Evolutionary conservation across 2,888 invertebrate genomes (phyloP), one percentile per base, ranked within the genome.

Genomic region (Amphipoea oculea): DNA sequence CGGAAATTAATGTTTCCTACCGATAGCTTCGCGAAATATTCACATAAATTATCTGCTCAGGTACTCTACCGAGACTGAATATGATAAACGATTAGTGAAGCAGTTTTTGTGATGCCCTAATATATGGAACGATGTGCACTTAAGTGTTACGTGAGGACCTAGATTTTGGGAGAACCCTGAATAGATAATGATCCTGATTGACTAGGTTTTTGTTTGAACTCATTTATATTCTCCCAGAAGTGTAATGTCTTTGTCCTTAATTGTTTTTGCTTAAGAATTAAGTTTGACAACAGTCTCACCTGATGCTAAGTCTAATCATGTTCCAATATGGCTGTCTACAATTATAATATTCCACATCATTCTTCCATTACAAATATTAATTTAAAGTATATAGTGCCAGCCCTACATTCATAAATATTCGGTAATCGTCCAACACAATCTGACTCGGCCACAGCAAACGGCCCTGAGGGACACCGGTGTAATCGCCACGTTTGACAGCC

Each of bases 1-100:
- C 92, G 94, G 94, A 94, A 93, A 94, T 94, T 93, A 94, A 94
- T 91, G 92, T 92, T 92, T 92, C 93, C 88, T 83, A 84, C 82
- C 85, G 86, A 89, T 87, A 89, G 85, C 89, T 88, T 83, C 85
- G 84, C 73, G 86, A 89, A 86, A 88, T 89, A 88, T 89, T 89
- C 89, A 87, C 89, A 89, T 89, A 88, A 88, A 88, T 89, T 89
- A 89, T 89, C 86, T 88, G 76, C 75, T 75, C 79, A 85, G 84
- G 87, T 86, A 86, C 81, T 76, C 45, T 73, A 65, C 80, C 63
- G 78, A 71, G 79, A 79, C 84, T 84, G 88, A 86, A 81, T 86
- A 83, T 88, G 87, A 83, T 81, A 80, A 87, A 85, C 85, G 88
- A 87, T 88, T 88, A 88, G 79, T 71, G 73, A 70, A 80, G 72